Percentiles rank a stretch among this genome's conserved stretches.
phyloP scores from a whole-genome alignment of 2,113 vertebrate species.

The Microcebus jonahi region DNA sequence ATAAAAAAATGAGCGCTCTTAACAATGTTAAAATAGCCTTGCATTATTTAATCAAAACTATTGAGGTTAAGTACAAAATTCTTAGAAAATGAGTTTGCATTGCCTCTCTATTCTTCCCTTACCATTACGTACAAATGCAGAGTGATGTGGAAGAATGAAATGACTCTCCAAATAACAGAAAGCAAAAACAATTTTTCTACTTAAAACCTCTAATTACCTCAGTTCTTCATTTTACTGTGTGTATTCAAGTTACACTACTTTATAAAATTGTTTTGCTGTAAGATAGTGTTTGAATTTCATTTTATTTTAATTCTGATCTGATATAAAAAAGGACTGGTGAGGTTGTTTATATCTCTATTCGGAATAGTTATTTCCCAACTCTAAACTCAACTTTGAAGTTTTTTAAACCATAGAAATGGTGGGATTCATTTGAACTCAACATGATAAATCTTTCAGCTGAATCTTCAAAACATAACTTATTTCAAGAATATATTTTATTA shows the following conservation, averaged over 20 bases:
- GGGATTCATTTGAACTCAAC: slow-evolving; percentile 1
- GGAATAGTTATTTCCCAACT: not conserved
- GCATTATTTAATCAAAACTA: not conserved
- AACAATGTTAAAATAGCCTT: not conserved
- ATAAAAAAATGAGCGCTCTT: not conserved
- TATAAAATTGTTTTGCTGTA: not conserved
- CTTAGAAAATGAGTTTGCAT: not conserved
- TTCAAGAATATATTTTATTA: slow-evolving; percentile 81
- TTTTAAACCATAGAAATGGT: not conserved
- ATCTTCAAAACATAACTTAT: slow-evolving; percentile 62
- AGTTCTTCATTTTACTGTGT: not conserved
- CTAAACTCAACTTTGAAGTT: slow-evolving; percentile 12
- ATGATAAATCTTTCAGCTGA: slow-evolving; percentile 61
- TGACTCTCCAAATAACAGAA: not conserved
- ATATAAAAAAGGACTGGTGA: not conserved
- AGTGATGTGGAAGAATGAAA: not conserved
- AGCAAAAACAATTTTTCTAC: not conserved
- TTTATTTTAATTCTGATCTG: not conserved
- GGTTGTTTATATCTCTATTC: not conserved
- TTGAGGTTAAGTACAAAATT: not conserved
- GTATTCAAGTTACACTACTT: not conserved
- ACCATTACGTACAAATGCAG: not conserved
- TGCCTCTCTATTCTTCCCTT: not conserved
- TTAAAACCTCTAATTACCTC: not conserved
- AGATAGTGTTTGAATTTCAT: not conserved